phyloP scores from a whole-genome alignment of 2,888 invertebrate species.

The Lithophane leautieri region DNA sequence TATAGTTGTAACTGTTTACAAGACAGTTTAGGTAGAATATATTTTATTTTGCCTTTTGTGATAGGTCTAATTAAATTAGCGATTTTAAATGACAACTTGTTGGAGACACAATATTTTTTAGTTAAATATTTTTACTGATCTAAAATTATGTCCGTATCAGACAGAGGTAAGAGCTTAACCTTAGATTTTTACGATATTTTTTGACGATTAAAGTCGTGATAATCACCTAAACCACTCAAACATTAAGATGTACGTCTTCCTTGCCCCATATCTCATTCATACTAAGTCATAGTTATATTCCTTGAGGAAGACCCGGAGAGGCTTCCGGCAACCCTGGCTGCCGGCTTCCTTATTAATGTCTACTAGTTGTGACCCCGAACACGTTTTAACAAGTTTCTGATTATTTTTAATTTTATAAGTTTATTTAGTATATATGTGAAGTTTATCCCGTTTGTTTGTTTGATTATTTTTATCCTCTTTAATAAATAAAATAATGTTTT shows the following conservation, averaged over 20 bases:
- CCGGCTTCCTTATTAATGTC: constrained; percentile 29
- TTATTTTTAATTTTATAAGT: too few relatives aligned
- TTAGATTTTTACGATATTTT: not conserved
- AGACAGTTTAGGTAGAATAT: not conserved
- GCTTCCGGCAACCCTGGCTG: constrained; percentile 10
- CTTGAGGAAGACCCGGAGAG: constrained; percentile 6
- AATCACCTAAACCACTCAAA: not conserved
- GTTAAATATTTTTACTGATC: too few relatives aligned
- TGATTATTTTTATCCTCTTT: too few relatives aligned
- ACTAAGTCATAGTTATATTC: constrained; percentile 1
- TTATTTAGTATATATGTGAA: too few relatives aligned
- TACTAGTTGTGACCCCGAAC: too few relatives aligned
- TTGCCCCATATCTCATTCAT: constrained; percentile 25
- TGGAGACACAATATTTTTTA: too few relatives aligned
- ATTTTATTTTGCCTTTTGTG: not conserved
- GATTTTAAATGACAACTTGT: not conserved
- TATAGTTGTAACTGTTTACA: not conserved
- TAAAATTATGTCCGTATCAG: not conserved
- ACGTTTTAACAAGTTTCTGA: too few relatives aligned
- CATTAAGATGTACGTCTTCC: constrained; percentile 19
- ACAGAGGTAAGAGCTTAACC: not conserved
- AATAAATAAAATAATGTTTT: too few relatives aligned
- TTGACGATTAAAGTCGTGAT: not conserved
- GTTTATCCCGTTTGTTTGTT: too few relatives aligned
- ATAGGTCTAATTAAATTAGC: not conserved